Evolutionary conservation across 2,888 invertebrate species (phyloP).

Genomic region (Xylophagus ater): DNA sequence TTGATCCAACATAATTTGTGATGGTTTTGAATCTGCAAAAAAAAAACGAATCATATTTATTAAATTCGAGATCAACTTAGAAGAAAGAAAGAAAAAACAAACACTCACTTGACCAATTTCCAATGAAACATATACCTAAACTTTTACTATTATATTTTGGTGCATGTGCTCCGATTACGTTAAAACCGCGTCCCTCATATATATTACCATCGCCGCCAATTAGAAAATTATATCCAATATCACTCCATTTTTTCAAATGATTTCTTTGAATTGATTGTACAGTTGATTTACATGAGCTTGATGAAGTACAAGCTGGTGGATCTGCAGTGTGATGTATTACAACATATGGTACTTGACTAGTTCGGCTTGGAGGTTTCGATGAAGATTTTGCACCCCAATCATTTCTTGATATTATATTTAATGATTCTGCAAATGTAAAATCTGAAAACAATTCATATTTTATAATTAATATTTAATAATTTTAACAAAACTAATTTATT

Average conservation of each 20-base stretch:
- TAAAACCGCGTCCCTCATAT: constrained; percentile 56
- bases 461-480: not conserved
- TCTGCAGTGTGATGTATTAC: constrained; percentile 52
- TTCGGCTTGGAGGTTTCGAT: constrained; percentile 31
- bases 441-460: not conserved
- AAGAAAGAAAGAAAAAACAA: constrained; percentile 6
- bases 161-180: constrained; percentile 50
- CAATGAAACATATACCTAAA: constrained; percentile 49
- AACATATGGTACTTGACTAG: constrained; percentile 46
- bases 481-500: not conserved
- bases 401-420: constrained; percentile 27
- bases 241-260: constrained; percentile 47
- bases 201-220: constrained; percentile 52
- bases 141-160: constrained; percentile 45
- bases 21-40: constrained; percentile 38
- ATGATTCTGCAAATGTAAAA: not conserved
- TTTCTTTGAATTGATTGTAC: constrained; percentile 49
- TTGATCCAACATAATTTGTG: constrained; percentile 42
- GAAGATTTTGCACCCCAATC: constrained; percentile 45
- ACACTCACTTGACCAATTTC: constrained; percentile 49
- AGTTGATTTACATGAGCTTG: constrained; percentile 38
- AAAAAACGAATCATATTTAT: constrained; percentile 1
- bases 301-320: constrained; percentile 44
- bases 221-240: constrained; percentile 52
- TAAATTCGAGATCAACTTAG: not conserved